Evolutionary conservation across 2,797 vertebrate genomes (phyloP), one percentile per base, ranked within the genome.

Genomic region (Sciurus vulgaris): DNA sequence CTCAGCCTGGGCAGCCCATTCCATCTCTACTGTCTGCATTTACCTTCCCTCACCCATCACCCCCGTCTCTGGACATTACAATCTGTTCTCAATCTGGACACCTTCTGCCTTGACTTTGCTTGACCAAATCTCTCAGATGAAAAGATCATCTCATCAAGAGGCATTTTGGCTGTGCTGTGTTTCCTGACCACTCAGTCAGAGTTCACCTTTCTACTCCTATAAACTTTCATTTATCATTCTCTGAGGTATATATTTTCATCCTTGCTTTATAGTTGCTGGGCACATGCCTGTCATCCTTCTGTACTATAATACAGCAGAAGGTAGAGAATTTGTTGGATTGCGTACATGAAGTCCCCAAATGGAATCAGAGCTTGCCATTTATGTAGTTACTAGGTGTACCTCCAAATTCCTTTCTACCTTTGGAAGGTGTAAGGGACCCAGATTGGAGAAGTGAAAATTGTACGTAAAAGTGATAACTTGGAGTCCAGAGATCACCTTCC

Each of bases 1-100:
- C 17, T 72, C 28, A 8, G 2, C 15, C 4, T 28, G 2, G 0
- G 0, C 0, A 15, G 13, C 35, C 18, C 30, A 4, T 33, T 63
- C 18, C 28, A 1, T 47, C 2, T 74, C 17, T 72, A 15, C 24
- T 65, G 7, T 38, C 35, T 9, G 6, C 8, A 9, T 49, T 30
- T 70, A 22, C 35, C 35, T 91, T 20, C 9, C 7, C 1, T 3
- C 0, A 9, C 28, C 28, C 10, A 1, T 54, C 28, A 14, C 33
- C 49, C 18, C 33, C 0, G 7, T 20, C 56, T 59, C 47, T 30
- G 14, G 4, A 5, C 7, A 9, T 54, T 8, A 26, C 17, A 49
- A 0, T 13, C 2, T 33, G 18, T 38, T 79, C 24, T 24, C 61
- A 86, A 0, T 28, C 30, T 61, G 65, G 61, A 84, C n/a, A 18